A percentile compares a stretch with the other conserved stretches of the same genome.
Evolutionary conservation across 2,888 invertebrate species (phyloP).

Genomic region (Altica lythri): DNA sequence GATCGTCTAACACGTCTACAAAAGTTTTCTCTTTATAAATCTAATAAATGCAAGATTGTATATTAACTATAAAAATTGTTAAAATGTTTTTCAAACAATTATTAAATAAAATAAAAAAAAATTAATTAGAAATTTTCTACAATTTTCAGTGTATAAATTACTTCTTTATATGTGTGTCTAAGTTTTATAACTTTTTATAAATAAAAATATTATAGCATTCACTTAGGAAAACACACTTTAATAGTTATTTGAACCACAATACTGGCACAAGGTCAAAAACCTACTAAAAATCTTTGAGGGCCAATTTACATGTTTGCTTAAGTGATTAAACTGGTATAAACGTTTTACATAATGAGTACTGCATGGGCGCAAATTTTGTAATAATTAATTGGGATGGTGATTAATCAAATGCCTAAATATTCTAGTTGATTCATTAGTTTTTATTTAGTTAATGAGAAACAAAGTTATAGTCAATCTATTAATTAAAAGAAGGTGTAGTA

Average conservation of each 20-base stretch:
- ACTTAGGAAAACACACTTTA: conserved; percentile 10
- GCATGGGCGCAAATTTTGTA: conserved; percentile 15
- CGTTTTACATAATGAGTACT: conserved; percentile 16
- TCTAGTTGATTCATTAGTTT: background rate
- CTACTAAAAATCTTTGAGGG: conserved; percentile 21
- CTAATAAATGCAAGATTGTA: no score
- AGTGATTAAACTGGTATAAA: conserved; percentile 12
- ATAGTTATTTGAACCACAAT: conserved; percentile 17
- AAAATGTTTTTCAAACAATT: no score
- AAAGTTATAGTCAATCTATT: background rate
- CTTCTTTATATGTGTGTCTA: no score
- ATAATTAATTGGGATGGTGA: conserved; percentile 16
- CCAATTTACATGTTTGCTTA: conserved; percentile 21
- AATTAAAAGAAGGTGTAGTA: conserved; percentile 6
- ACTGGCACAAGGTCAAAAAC: conserved; percentile 18
- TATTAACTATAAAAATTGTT: no score
- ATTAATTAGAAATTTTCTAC: no score
- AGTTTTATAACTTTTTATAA: no score
- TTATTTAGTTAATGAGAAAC: background rate
- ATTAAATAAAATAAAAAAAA: no score
- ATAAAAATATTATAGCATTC: no score
- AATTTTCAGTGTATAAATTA: no score
- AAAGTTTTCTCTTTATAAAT: no score
- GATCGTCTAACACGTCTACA: no score
- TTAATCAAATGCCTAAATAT: conserved; percentile 8